Base-by-base conservation (phyloP, 35 echinoderm and acorn worm species). In the Eucidaris tribuloides region DNA sequence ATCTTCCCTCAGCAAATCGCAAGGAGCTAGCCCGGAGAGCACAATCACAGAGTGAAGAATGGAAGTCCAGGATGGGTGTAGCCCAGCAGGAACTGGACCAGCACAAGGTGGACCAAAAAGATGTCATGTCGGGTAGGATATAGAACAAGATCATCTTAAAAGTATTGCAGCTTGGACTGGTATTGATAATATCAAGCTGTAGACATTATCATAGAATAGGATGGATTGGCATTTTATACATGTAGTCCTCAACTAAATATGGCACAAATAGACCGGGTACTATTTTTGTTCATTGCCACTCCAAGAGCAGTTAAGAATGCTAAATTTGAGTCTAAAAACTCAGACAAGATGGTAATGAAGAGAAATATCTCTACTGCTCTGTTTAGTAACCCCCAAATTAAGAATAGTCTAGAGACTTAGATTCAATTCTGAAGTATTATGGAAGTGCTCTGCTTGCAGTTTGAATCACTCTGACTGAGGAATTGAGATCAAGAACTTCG, bases 31-130 rank as follows among this genome's bases (percentile, higher is more conserved):
- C 95, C 7, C 78, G 95, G 20, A 62, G 95, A 30, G 61, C 95
- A 40, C 90, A 98, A 39, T 45, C 90, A 27, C 89, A 92, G 45
- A 87, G 88, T 72, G 95, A 98, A 81, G 95, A 98, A 87, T 98
- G 95, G 95, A 98, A 93, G 79, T 45, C 7, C 38, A 61, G 86
- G 44, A 98, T 98, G 95, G 84, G 83, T 23, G 71, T 24, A 23
- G 95, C 95, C 9, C 59, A 93, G 28, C 82, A 92, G 23, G 82
- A 89, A 27, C 62, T 98, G 15, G 78, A 81, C 4, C 80, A 85
- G 34, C 95, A 98, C 28, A 85, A 98, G 43, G n/a, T 56, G 3
- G 95, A 98, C 48, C 95, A 98, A 61, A 87, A 70, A 29, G 90
- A 92, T 71, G 82, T 98, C 20, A 93, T 91, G 40, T 85, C 95